Evolutionary conservation across 2,888 invertebrate species (phyloP), one percentile per base, ranked within the genome.

Genomic region (Lasiommata megera): DNA sequence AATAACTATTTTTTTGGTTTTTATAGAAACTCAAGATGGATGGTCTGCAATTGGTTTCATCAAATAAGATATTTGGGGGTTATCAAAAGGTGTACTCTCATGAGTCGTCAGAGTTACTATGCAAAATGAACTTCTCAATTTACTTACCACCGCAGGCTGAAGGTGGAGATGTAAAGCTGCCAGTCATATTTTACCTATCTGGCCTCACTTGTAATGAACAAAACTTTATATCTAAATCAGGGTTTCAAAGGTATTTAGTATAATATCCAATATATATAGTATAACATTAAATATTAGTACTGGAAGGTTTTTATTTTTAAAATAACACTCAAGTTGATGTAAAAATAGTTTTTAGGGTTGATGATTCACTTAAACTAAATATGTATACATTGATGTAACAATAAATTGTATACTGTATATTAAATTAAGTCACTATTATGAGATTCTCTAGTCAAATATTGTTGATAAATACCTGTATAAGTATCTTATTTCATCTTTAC

Each of bases 221-320:
- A 73, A 99, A 99, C 88, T 98, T 99, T 76, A 95, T 98, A 63
- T 94, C 96, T 51, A 99, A 99, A 87, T 94, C 98, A 44, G 99
- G 98, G n/a, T 96, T 96, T 62, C 99, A 99, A 89, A 93, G 93
- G 87, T 92, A 77, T 63, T 16, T 16, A 17, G 6, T 40, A 12
- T 23, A 23, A 23, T 23, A 23, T 23, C 5, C 5, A 23, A 23
- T 23, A n/a, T n/a, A n/a, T n/a, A n/a, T n/a, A n/a, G n/a, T n/a
- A n/a, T n/a, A n/a, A n/a, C n/a, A n/a, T n/a, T n/a, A n/a, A n/a
- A n/a, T n/a, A n/a, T n/a, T n/a, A n/a, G n/a, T n/a, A n/a, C n/a
- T n/a, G n/a, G n/a, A n/a, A n/a, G n/a, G n/a, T n/a, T n/a, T n/a
- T n/a, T n/a, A n/a, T n/a, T n/a, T n/a, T n/a, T n/a, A n/a, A n/a